phyloP scores from a whole-genome alignment of 2,797 vertebrate species.

The Gorsachius magnificus region DNA sequence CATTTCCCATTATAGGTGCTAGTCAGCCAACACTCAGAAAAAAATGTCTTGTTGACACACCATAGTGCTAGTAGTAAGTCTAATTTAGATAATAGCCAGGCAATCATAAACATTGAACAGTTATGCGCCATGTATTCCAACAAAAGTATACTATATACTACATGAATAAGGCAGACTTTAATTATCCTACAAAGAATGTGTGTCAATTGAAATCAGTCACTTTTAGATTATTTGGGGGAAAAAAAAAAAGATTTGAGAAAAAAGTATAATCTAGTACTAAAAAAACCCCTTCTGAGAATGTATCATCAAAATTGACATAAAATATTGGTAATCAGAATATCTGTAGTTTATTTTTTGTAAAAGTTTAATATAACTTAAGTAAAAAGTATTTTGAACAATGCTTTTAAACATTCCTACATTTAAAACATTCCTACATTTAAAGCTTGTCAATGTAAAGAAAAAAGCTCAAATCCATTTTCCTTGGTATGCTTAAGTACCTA shows the following conservation, averaged over 20 bases:
- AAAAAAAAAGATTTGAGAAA: not conserved
- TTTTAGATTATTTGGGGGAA: not conserved
- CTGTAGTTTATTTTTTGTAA: not conserved
- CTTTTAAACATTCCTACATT: not conserved
- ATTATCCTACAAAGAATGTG: not conserved
- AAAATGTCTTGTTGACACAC: not conserved
- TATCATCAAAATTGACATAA: not conserved
- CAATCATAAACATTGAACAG: not conserved
- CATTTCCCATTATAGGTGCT: not conserved
- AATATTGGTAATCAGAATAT: not conserved
- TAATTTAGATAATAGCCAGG: not conserved
- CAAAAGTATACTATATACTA: not conserved
- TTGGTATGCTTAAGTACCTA: not conserved
- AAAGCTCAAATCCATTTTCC: not conserved
- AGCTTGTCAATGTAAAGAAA: not conserved
- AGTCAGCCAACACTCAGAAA: not conserved
- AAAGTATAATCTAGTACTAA: not conserved
- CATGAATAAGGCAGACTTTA: not conserved
- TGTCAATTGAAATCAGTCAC: not conserved
- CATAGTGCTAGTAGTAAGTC: not conserved
- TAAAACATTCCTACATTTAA: not conserved
- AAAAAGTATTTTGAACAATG: not conserved
- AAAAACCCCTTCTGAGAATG: fast-evolving
- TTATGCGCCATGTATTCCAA: not conserved
- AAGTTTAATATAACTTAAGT: not conserved